These are phyloP conservation scores for Miltochrista miniata DNA, from an alignment of 2,888 invertebrate species.

Conservation along the genomic window DNA sequence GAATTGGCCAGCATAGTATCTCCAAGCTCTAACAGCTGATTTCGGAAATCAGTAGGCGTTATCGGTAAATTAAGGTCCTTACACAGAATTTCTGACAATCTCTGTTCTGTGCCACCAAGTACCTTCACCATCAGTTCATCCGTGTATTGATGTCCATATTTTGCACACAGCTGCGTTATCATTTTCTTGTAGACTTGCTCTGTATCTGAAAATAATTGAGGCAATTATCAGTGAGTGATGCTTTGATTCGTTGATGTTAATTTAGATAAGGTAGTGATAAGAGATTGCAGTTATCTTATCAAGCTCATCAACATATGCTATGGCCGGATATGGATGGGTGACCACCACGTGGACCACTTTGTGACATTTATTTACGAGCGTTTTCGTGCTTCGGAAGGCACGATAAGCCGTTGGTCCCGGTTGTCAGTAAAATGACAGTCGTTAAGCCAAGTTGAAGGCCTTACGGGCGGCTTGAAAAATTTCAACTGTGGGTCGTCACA, in stretches of 20 bases:
- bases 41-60: slow-evolving; percentile 86
- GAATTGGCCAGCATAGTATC: slow-evolving; percentile 84
- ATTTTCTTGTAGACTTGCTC: slow-evolving; percentile 91
- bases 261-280: not conserved
- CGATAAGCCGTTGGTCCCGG: too few species aligned
- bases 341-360: too few species aligned
- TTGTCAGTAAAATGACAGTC: too few species aligned
- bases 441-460: too few species aligned
- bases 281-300: too few species aligned
- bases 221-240: not conserved
- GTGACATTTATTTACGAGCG: too few species aligned
- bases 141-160: slow-evolving; percentile 90
- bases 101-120: slow-evolving; percentile 89
- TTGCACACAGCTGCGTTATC: slow-evolving; percentile 86
- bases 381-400: too few species aligned
- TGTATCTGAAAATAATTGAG: slow-evolving; percentile 84
- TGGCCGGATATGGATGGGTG: too few species aligned
- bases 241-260: not conserved
- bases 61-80: slow-evolving; percentile 87
- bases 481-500: too few species aligned
- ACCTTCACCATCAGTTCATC: slow-evolving; percentile 90
- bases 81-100: slow-evolving; percentile 87
- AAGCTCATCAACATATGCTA: too few species aligned
- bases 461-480: too few species aligned
- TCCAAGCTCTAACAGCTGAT: slow-evolving; percentile 83